A percentile compares a stretch with the other conserved stretches of the same genome.
These are phyloP conservation scores for Marasmarcha lunaedactyla DNA, from an alignment of 2,888 invertebrate genomes.

Conservation along the genomic window DNA sequence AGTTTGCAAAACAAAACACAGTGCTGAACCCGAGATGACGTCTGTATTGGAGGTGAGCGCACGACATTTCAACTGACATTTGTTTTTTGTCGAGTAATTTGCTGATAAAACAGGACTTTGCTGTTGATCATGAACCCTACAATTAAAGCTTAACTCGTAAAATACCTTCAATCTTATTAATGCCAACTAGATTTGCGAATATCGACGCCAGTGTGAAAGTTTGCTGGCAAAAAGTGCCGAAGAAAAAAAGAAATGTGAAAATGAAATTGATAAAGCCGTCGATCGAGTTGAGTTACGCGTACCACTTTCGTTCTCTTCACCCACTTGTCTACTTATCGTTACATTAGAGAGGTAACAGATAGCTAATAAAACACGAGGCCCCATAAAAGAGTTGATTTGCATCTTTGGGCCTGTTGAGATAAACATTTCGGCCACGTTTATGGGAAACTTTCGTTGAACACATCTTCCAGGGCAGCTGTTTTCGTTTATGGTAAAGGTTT, in stretches of 20 bases:
- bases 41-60: constrained; percentile 64
- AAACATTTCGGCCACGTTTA: too few relatives aligned
- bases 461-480: too few relatives aligned
- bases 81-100: constrained; percentile 53
- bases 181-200: too few relatives aligned
- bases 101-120: constrained; percentile 27
- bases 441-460: too few relatives aligned
- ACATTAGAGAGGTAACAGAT: constrained; percentile 13
- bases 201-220: not conserved
- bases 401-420: constrained; percentile 13
- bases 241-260: constrained; percentile 12
- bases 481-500: too few relatives aligned
- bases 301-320: constrained; percentile 18
- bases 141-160: constrained; percentile 11
- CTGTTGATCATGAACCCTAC: constrained; percentile 11
- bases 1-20: constrained; percentile 37
- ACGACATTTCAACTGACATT: constrained; percentile 56
- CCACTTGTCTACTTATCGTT: constrained; percentile 14
- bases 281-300: constrained; percentile 10
- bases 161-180: too few relatives aligned
- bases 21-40: constrained; percentile 45
- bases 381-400: constrained; percentile 8
- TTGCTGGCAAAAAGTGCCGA: not conserved
- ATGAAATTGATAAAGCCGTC: constrained; percentile 14
- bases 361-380: constrained; percentile 14